Evolutionary conservation across 1,140 invertebrate species (phyloP).

Genomic region (Lepidurus apus): DNA sequence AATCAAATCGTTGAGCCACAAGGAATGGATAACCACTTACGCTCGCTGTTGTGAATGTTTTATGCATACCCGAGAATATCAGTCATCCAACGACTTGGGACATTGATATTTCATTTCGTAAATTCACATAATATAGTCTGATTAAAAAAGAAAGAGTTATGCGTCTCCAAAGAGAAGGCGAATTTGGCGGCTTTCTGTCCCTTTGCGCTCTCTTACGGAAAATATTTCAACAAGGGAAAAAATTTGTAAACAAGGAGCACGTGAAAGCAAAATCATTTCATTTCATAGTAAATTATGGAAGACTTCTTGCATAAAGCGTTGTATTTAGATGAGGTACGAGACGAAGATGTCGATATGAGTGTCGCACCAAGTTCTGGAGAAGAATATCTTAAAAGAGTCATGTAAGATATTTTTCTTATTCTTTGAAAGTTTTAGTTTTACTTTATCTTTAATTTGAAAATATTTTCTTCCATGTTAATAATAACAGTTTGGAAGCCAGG

Average conservation of each 20-base stretch:
- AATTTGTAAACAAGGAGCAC: background rate
- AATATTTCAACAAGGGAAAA: background rate
- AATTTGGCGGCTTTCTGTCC: too few species aligned
- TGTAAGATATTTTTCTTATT: constrained; percentile 46
- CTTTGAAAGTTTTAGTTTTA: background rate
- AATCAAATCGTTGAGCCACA: too few species aligned
- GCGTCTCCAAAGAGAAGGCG: too few species aligned
- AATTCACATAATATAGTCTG: too few species aligned
- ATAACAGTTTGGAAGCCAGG: constrained; percentile 52
- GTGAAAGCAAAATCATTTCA: background rate
- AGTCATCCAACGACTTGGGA: too few species aligned
- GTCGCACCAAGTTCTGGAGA: constrained; percentile 51
- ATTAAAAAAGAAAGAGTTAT: too few species aligned
- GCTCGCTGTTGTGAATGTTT: too few species aligned
- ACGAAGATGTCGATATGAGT: constrained; percentile 49
- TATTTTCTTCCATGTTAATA: background rate
- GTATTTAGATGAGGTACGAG: constrained; percentile 42
- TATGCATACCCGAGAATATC: too few species aligned
- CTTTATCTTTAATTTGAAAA: too few species aligned
- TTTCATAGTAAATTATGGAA: constrained; percentile 13
- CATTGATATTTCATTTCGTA: too few species aligned
- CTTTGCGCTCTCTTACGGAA: too few species aligned
- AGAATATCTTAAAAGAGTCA: constrained; percentile 54
- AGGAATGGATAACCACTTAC: too few species aligned
- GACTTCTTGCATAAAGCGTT: constrained; percentile 39